Base-by-base conservation (phyloP, 2,888 invertebrate species). In the Trachelus iudaicus region DNA sequence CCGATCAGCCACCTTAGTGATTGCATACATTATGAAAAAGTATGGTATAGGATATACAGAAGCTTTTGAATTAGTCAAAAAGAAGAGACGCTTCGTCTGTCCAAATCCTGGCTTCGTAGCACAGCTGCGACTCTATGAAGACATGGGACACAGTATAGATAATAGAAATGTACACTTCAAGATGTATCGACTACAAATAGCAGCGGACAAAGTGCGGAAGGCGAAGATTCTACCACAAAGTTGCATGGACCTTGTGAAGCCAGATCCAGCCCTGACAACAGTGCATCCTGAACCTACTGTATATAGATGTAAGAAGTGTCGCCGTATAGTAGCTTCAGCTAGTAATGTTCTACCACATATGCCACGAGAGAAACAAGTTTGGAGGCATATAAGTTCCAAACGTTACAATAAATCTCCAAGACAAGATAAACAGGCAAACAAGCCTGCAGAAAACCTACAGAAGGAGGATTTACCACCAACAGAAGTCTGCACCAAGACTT, bases 21-120 rank as follows among this genome's bases (percentile, higher is more conserved):
- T 97, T 78, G 97, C 96, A 0, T 97, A 95, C 90, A 92, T 97
- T 15, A 98, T 98, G 98, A 95, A 96, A 88, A 96, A 96, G 85
- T 94, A 97, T 88, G 92, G 94, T n/a, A 90, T 97, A 73, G 94
- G 94, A 79, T 96, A 95, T 84, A 93, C 94, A 68, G 95, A 96
- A 75, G 97, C 97, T 0, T 95, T 95, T 80, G 93, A 94, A 73
- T 85, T 91, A 87, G 96, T 96, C 0, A 95, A 95, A 90, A 90
- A 92, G n/a, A 96, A 95, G 89, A 93, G 97, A 6, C 93, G 94
- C 69, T 95, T 95, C 86, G 94, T 96, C 0, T 94, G 94, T 78
- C 98, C 97, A 1, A 98, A 98, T 90, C 92, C 94, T 23, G 97
- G 98, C 0, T 98, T 98, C 86, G 92, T 95, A 40, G 94, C 95